Evolutionary conservation across 2,113 vertebrate genomes (phyloP), one percentile per base, ranked within the genome.

Genomic region (Aegithalos caudatus): DNA sequence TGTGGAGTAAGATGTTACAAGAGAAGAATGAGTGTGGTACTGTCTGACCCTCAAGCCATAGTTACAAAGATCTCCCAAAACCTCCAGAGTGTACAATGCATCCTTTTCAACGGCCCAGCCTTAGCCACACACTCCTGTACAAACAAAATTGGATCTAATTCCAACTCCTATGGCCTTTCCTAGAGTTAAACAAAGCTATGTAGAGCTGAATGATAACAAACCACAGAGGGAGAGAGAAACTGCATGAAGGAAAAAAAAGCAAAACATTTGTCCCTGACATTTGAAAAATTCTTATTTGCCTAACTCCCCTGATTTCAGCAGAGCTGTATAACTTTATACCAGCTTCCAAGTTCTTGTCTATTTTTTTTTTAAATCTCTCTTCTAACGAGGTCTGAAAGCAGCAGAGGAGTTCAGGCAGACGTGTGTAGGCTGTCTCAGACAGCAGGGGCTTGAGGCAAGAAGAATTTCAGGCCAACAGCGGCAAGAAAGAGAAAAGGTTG

Each of bases 381-480:
- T 81, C 42, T 86, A 88, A 66, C 0, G 4, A 92, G 44, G 51
- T 78, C 82, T 81, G 79, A 83, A 88, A 71, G 74, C 79, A 93
- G 54, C 79, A 92, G 92, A 92, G 70, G 67, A 83, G 82, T 71
- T 93, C 47, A 95, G 81, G 74, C 93, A 97, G 90, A 95, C 22
- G 0, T 94, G 86, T 95, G 93, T 94, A 95, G 96, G 94, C 95
- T 94, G 95, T 56, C 85, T 95, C 76, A 95, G 93, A 96, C 92
- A 83, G 85, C 82, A 95, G 95, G 90, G 94, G 93, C 96, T 96
- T 94, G 90, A 96, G 92, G 93, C 94, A 95, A 97, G 92, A 96
- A 83, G 92, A 93, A 90, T 81, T 92, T 92, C 94, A 95, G 91
- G 94, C 96, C 95, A 96, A 93, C 54, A 92, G 67, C 3, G 0